phyloP scores from a whole-genome alignment of 2,888 invertebrate genomes.

The Thysanoteuthis rhombus region DNA sequence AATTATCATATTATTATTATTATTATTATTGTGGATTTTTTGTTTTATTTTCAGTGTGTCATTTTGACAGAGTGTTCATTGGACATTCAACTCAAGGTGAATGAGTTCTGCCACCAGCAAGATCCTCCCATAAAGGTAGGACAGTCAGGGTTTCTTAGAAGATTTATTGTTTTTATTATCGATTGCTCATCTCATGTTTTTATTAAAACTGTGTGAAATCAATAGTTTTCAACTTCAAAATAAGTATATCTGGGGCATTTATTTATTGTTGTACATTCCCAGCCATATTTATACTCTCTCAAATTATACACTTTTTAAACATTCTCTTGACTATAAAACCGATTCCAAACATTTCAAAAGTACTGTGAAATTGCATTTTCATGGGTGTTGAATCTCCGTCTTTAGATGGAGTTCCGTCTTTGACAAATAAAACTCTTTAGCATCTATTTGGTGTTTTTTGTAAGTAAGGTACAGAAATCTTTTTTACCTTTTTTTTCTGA shows the following conservation, averaged over 20 bases:
- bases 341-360: neutral
- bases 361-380: neutral
- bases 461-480: no score
- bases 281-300: neutral
- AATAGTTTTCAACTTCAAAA: neutral
- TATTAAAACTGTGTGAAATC: no score
- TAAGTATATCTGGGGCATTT: neutral
- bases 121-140: constrained; percentile 59
- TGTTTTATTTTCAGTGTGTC: constrained; percentile 60
- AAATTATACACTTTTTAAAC: neutral
- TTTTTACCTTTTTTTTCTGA: no score
- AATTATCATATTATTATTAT: no score
- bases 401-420: no score
- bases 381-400: no score
- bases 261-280: neutral
- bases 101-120: constrained; percentile 59
- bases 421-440: no score
- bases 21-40: neutral
- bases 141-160: neutral
- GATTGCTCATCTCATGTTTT: neutral
- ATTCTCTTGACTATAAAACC: neutral
- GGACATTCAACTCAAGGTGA: constrained; percentile 55
- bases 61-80: constrained; percentile 62
- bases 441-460: no score
- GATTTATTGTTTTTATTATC: neutral